phyloP scores from a whole-genome alignment of 2,113 vertebrate species.

The Pithys albifrons region DNA sequence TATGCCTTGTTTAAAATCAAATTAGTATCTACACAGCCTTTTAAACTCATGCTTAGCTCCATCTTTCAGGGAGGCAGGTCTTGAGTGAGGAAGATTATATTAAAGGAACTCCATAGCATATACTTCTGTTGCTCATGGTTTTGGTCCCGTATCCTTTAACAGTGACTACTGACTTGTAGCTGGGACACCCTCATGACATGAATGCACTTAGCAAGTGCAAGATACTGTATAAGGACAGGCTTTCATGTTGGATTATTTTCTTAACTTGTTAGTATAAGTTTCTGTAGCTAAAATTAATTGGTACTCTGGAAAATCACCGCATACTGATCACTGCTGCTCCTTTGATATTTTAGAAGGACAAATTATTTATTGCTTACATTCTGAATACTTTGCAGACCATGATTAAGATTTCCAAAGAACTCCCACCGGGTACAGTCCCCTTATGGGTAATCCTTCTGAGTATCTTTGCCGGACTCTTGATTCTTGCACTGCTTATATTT shows the following conservation, averaged over 20 bases:
- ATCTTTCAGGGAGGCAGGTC: background rate
- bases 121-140: background rate
- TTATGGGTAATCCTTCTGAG: constrained; percentile 94
- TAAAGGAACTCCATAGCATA: background rate
- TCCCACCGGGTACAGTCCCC: constrained; percentile 81
- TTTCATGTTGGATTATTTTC: background rate
- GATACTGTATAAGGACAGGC: background rate
- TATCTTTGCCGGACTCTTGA: constrained; percentile 89
- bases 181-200: background rate
- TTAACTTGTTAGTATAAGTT: background rate
- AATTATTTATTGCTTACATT: background rate
- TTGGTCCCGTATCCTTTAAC: background rate
- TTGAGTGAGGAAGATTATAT: background rate
- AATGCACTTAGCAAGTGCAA: background rate
- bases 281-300: background rate
- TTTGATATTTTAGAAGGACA: background rate
- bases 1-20: background rate
- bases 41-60: background rate
- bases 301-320: background rate
- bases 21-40: background rate
- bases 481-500: constrained; percentile 91
- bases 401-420: constrained; percentile 89
- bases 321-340: background rate
- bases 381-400: constrained; percentile 77
- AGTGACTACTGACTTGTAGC: background rate